A percentile compares a stretch with the other conserved stretches of the same genome.
Evolutionary conservation across 1,140 invertebrate genomes (phyloP).

Genomic region (Euborellia annulipes): DNA sequence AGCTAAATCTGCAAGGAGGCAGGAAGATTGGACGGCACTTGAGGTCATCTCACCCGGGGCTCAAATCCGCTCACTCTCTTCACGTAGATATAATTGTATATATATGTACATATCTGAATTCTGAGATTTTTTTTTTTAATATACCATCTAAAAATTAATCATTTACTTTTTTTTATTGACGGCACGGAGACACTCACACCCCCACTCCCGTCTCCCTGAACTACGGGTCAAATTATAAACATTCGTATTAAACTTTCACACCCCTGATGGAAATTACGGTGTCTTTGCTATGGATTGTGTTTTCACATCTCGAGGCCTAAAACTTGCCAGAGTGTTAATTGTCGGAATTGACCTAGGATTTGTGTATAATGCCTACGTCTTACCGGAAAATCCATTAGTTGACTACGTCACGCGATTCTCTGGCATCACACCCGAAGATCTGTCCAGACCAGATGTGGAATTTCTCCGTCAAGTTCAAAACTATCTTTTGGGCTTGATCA

Average conservation of each 20-base stretch:
- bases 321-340: constrained; percentile 68
- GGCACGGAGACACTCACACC: constrained; percentile 27
- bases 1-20: too few relatives aligned
- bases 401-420: constrained; percentile 84
- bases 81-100: too few relatives aligned
- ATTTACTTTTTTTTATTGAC: too few relatives aligned
- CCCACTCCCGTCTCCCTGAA: too few relatives aligned
- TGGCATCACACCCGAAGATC: constrained; percentile 55
- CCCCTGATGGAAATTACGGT: constrained; percentile 25
- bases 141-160: too few relatives aligned
- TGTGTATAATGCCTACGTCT: constrained; percentile 67
- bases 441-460: constrained; percentile 39
- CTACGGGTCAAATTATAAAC: too few relatives aligned
- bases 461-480: constrained; percentile 65
- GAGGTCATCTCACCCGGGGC: too few relatives aligned
- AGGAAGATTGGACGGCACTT: too few relatives aligned
- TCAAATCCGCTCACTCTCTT: too few relatives aligned
- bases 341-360: constrained; percentile 48
- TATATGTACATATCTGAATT: too few relatives aligned
- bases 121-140: too few relatives aligned
- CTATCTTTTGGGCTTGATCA: constrained; percentile 60
- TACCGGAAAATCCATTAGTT: constrained; percentile 54
- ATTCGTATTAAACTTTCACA: too few relatives aligned
- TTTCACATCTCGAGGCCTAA: constrained; percentile 64
- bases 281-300: constrained; percentile 77